These are phyloP conservation scores for Hemicrepidius hirtus DNA, from an alignment of 2,888 invertebrate genomes.

Conservation along the genomic window DNA sequence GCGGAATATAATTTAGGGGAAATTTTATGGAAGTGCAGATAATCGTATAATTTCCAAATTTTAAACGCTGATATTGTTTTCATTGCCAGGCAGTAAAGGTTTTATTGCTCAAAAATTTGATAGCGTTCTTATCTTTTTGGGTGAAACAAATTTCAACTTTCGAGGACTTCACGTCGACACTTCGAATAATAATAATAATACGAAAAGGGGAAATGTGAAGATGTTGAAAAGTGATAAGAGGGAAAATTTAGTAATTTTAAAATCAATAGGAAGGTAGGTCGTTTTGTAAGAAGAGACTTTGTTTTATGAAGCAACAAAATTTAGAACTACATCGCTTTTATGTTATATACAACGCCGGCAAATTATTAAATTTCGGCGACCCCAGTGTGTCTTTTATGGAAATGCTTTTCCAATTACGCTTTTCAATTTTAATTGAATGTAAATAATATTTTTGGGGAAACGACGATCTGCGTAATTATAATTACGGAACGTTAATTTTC, in stretches of 20 bases:
- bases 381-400: conserved; percentile 2
- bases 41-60: conserved; percentile 26
- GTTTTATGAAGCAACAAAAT: conserved; percentile 20
- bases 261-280: conserved; percentile 5
- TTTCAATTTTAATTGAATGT: too few species aligned
- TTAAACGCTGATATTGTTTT: conserved; percentile 27
- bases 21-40: conserved; percentile 32
- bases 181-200: neutral
- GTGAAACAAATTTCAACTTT: neutral
- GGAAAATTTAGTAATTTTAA: conserved; percentile 19
- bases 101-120: conserved; percentile 19
- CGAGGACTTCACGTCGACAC: conserved; percentile 9
- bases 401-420: conserved; percentile 2
- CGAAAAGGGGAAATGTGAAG: neutral
- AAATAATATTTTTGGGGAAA: too few species aligned
- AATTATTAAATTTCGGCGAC: conserved; percentile 1
- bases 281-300: conserved; percentile 3
- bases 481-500: too few species aligned
- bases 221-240: neutral
- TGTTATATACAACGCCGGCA: neutral
- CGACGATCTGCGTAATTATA: too few species aligned
- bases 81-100: conserved; percentile 29
- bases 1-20: neutral
- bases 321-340: neutral
- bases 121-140: conserved; percentile 12